Conservation (phyloP, 2,888 invertebrate species). For the Ischnura elegans region DNA sequence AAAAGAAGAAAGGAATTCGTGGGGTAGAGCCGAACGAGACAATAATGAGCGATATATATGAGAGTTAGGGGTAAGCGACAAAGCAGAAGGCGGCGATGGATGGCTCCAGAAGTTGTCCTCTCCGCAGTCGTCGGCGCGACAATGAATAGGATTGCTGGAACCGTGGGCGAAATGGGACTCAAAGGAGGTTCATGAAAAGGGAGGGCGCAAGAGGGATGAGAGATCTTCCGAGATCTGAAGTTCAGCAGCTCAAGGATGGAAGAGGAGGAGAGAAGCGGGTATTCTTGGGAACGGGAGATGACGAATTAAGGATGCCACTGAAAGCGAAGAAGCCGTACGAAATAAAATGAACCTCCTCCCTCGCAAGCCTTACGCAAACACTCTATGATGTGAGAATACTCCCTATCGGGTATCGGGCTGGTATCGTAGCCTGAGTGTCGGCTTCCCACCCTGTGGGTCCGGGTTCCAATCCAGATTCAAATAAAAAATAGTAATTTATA, state of each 20-base stretch:
- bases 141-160: background rate
- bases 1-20: background rate
- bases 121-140: background rate
- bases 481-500: too few relatives aligned
- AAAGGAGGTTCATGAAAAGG: background rate
- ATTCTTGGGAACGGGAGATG: background rate
- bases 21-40: background rate
- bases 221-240: background rate
- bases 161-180: background rate
- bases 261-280: too few relatives aligned
- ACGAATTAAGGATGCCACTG: background rate
- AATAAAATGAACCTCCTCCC: background rate
- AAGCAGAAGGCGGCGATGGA: background rate
- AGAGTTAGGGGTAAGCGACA: background rate
- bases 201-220: background rate
- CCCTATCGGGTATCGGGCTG: too few relatives aligned
- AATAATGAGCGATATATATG: background rate
- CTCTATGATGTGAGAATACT: too few relatives aligned
- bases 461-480: too few relatives aligned
- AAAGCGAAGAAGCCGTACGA: background rate
- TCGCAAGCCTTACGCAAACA: background rate
- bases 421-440: too few relatives aligned
- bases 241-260: background rate
- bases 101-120: background rate
- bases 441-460: too few relatives aligned